Percentiles rank a stretch among this genome's conserved stretches.
phyloP scores from a whole-genome alignment of 2,888 invertebrate genomes.

The Heliconius sara region DNA sequence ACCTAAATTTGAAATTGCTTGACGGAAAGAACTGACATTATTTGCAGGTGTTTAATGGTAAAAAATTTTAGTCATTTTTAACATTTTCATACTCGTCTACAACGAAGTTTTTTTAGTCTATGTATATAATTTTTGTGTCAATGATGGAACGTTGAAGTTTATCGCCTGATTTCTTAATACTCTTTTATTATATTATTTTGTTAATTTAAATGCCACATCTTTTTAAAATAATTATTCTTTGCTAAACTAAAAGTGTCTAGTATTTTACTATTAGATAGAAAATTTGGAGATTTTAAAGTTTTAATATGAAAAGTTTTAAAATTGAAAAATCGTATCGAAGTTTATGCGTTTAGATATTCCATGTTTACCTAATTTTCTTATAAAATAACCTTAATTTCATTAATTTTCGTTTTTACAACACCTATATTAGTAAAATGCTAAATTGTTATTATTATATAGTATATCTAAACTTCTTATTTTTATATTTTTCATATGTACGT shows the following conservation, averaged over 20 bases:
- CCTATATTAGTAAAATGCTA: background rate
- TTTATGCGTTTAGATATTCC: conserved; percentile 19
- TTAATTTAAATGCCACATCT: background rate
- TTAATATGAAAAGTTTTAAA: conserved; percentile 17
- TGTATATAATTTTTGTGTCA: conserved; percentile 13
- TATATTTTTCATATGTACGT: background rate
- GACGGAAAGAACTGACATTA: conserved; percentile 34
- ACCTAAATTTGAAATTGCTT: background rate
- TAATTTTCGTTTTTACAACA: background rate
- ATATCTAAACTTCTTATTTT: background rate
- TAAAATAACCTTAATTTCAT: background rate
- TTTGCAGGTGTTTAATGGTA: conserved; percentile 29
- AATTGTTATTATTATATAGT: background rate
- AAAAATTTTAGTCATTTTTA: conserved; percentile 6
- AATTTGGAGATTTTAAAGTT: conserved; percentile 19
- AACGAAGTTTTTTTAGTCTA: conserved; percentile 29
- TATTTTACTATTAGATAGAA: conserved; percentile 11
- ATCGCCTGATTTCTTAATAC: conserved; percentile 8
- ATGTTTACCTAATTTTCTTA: conserved; percentile 17
- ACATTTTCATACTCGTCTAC: conserved; percentile 15
- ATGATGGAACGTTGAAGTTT: conserved; percentile 3
- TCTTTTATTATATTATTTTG: conserved; percentile 3
- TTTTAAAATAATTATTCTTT: conserved; percentile 10
- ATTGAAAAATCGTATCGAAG: background rate
- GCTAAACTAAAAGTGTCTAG: conserved; percentile 3